A percentile compares a stretch with the other conserved stretches of the same genome.
These are phyloP conservation scores for Bursaphelenchus mucronatus DNA, from an alignment of 1,140 invertebrate species.

Conservation along the genomic window DNA sequence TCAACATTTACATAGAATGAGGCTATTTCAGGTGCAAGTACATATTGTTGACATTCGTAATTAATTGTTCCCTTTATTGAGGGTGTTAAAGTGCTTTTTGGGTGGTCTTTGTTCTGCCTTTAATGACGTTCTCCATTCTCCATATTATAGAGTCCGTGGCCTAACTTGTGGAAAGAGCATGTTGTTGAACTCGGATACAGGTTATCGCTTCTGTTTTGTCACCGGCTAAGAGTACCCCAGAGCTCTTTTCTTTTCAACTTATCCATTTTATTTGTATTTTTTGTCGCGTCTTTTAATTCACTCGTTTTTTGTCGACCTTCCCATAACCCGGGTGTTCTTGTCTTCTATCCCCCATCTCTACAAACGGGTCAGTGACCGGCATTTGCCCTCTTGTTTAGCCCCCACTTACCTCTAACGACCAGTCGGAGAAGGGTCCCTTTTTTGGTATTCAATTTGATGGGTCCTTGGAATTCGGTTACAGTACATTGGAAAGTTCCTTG, in stretches of 20 bases:
- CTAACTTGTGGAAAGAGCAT: too few species aligned
- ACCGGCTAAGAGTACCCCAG: too few species aligned
- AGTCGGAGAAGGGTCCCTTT: slow-evolving; percentile 32
- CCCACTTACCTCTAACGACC: slow-evolving; percentile 37
- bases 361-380: not conserved
- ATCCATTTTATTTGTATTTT: not conserved
- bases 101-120: not conserved
- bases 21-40: too few species aligned
- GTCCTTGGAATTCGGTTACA: slow-evolving; percentile 36
- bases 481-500: slow-evolving; percentile 41
- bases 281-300: not conserved
- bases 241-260: too few species aligned
- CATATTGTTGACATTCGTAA: too few species aligned
- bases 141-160: too few species aligned
- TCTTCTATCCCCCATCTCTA: slow-evolving; percentile 6
- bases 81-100: not conserved
- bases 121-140: not conserved
- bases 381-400: too few species aligned
- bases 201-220: too few species aligned
- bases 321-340: not conserved
- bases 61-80: slow-evolving; percentile 1
- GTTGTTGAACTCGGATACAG: too few species aligned
- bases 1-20: too few species aligned
- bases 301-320: not conserved
- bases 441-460: slow-evolving; percentile 22